Conservation (phyloP, 1,140 invertebrate species). For the Drosophila gunungcola region DNA sequence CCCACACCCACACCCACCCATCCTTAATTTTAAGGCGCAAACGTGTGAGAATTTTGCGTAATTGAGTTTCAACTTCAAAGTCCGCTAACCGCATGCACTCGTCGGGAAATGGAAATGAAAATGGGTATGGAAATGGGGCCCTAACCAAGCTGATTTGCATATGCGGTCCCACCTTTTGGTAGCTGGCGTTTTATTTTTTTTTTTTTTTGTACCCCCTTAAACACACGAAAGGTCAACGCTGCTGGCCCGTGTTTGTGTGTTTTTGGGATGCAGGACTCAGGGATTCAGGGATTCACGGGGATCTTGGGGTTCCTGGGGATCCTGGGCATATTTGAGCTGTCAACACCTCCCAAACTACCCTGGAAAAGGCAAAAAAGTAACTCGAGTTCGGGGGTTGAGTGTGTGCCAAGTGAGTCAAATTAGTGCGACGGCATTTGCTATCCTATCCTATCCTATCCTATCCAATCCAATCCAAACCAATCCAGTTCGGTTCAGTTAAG, state of each 20-base stretch:
- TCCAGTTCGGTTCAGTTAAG: conserved; percentile 18
- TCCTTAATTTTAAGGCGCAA: conserved; percentile 41
- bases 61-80: conserved; percentile 82
- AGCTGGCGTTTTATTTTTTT: conserved; percentile 12
- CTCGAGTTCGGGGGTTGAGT: conserved; percentile 14
- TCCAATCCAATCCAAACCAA: neutral
- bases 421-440: conserved; percentile 23
- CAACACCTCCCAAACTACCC: conserved; percentile 52
- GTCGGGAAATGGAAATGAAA: conserved; percentile 32
- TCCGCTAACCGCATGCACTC: conserved; percentile 74
- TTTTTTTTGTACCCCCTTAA: neutral
- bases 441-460: conserved; percentile 1
- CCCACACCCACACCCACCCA: neutral
- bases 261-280: conserved; percentile 1
- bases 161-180: conserved; percentile 54
- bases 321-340: conserved; percentile 72
- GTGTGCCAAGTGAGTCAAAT: conserved; percentile 52
- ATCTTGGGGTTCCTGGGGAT: neutral
- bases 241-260: conserved; percentile 19
- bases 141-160: conserved; percentile 68
- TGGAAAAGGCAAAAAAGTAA: conserved; percentile 12
- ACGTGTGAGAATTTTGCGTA: conserved; percentile 82
- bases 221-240: conserved; percentile 56
- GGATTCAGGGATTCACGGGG: neutral
- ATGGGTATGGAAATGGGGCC: conserved; percentile 7